Evolutionary conservation across 2,797 vertebrate genomes (phyloP).

Genomic region (Pampus argenteus): DNA sequence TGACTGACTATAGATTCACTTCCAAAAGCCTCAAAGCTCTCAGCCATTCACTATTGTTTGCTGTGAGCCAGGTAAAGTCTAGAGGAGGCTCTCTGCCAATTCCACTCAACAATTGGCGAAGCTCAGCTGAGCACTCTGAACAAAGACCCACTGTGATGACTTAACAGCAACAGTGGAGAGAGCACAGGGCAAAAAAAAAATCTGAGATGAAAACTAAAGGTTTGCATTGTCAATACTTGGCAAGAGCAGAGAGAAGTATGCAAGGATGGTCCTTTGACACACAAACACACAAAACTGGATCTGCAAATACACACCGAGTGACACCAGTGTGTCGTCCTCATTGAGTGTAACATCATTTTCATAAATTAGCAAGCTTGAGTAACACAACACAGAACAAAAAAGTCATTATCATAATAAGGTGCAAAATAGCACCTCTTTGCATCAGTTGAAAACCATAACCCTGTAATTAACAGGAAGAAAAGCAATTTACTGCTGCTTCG

Average conservation of each 20-base stretch:
- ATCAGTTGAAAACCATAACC: slow-evolving; percentile 89
- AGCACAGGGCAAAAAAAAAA: slow-evolving; percentile 22
- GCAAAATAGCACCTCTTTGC: slow-evolving; percentile 77
- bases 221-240: slow-evolving; percentile 53
- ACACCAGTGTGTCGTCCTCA: slow-evolving; percentile 26
- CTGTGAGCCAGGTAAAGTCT: slow-evolving; percentile 42
- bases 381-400: slow-evolving; percentile 80
- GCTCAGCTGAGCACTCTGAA: slow-evolving; percentile 27
- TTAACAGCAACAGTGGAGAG: slow-evolving; percentile 37
- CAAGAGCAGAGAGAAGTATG: slow-evolving; percentile 22
- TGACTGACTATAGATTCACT: slow-evolving; percentile 7
- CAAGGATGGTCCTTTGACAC: slow-evolving; percentile 35
- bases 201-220: slow-evolving; percentile 48
- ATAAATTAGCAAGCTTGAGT: slow-evolving; percentile 89
- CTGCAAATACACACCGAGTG: slow-evolving; percentile 27
- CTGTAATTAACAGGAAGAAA: slow-evolving; percentile 83
- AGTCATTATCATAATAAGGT: slow-evolving; percentile 85
- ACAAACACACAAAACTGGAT: background rate
- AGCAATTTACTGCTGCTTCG: slow-evolving; percentile 83
- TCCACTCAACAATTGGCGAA: slow-evolving; percentile 43
- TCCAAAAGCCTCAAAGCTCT: slow-evolving; percentile 32
- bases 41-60: slow-evolving; percentile 21
- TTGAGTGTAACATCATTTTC: slow-evolving; percentile 78
- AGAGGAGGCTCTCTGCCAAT: slow-evolving; percentile 46
- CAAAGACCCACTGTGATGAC: slow-evolving; percentile 53